Evolutionary conservation across 2,888 invertebrate species (phyloP).

Genomic region (Sarcophaga carnaria): DNA sequence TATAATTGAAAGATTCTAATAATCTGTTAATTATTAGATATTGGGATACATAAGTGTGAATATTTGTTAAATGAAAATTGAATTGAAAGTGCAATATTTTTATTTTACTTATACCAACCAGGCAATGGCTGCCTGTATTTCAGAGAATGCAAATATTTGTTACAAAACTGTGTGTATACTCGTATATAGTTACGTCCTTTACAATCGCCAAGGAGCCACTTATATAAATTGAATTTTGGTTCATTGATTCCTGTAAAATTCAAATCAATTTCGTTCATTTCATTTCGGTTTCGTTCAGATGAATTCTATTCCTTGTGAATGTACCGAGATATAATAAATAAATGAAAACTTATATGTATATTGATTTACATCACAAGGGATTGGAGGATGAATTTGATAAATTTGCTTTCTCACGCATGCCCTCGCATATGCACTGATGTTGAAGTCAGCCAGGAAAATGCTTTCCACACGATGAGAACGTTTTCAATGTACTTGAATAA

Average conservation of each 20-base stretch:
- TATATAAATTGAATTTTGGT: constrained; percentile 65
- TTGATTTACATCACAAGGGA: constrained; percentile 4
- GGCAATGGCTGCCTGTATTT: too few species aligned
- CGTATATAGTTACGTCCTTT: constrained; percentile 27
- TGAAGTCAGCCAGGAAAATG: background rate
- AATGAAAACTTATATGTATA: constrained; percentile 42
- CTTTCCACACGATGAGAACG: background rate
- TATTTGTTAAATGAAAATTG: too few species aligned
- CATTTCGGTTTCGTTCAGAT: constrained; percentile 1
- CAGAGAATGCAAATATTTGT: too few species aligned
- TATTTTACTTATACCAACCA: too few species aligned
- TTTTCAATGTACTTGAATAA: too few species aligned
- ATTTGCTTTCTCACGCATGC: background rate
- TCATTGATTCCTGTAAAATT: constrained; percentile 63
- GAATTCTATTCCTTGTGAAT: constrained; percentile 60
- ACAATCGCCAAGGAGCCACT: constrained; percentile 56
- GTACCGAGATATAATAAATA: constrained; percentile 50
- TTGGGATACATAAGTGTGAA: too few species aligned
- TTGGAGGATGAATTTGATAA: constrained; percentile 1
- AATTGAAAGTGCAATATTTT: too few species aligned
- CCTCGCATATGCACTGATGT: background rate
- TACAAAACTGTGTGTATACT: background rate
- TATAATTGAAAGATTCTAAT: too few species aligned
- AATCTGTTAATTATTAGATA: too few species aligned
- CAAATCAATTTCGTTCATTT: constrained; percentile 55